Evolutionary conservation across 2,113 vertebrate genomes (phyloP).

Genomic region (Mugil cephalus): DNA sequence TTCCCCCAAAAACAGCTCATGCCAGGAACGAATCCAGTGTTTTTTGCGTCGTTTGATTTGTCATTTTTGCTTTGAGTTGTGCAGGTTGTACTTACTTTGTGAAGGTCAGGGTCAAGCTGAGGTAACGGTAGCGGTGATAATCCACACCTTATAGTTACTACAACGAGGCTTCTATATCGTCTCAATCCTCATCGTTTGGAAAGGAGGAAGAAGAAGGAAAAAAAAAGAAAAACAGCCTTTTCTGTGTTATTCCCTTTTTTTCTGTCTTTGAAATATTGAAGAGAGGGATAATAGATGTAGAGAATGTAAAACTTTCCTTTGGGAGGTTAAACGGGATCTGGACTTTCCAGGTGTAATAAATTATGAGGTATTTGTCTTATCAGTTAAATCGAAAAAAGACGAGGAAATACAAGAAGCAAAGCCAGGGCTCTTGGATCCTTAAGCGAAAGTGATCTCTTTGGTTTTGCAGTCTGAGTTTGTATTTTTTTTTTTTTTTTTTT

Average conservation of each 20-base stretch:
- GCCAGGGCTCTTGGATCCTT: conserved; percentile 57
- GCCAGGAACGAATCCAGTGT: not conserved
- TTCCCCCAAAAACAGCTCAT: too few relatives aligned
- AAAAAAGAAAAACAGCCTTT: conserved; percentile 65
- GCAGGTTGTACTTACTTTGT: conserved; percentile 82
- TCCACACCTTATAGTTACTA: conserved; percentile 76
- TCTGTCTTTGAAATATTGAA: conserved; percentile 43
- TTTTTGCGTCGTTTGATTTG: not conserved
- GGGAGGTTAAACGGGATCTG: conserved; percentile 67
- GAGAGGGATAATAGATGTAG: conserved; percentile 40
- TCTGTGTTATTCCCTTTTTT: conserved; percentile 48
- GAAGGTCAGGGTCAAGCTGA: conserved; percentile 84
- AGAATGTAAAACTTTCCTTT: conserved; percentile 77
- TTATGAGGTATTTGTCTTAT: conserved; percentile 83
- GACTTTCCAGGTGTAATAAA: conserved; percentile 78
- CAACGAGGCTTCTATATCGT: conserved; percentile 64
- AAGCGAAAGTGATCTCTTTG: conserved; percentile 80
- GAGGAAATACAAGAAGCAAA: conserved; percentile 46
- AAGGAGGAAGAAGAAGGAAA: not conserved
- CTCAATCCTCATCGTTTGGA: conserved; percentile 76
- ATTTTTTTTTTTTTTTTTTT: not conserved
- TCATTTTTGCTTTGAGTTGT: not conserved
- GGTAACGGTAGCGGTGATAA: conserved; percentile 81
- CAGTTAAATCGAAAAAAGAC: conserved; percentile 31
- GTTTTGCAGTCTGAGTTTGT: conserved; percentile 69